Evolutionary conservation across 2,113 vertebrate species (phyloP).

Genomic region (Catharus bicknelli): DNA sequence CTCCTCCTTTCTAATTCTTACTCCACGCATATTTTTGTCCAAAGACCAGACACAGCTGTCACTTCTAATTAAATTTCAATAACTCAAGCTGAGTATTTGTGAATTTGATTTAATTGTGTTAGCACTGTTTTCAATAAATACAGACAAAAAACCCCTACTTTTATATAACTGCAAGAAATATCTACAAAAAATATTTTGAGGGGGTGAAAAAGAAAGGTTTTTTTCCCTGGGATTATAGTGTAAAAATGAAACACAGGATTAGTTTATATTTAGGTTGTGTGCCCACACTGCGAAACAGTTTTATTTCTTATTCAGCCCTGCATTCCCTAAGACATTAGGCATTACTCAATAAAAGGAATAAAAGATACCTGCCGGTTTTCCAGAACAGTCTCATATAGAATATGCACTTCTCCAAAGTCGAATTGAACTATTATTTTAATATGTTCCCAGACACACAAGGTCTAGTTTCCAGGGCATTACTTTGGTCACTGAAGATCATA

Average conservation of each 20-base stretch:
- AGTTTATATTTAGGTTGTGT: not conserved
- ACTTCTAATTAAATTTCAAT: slow-evolving; percentile 42
- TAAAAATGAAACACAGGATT: not conserved
- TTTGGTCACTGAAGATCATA: not conserved
- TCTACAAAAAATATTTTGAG: not conserved
- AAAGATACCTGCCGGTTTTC: not conserved
- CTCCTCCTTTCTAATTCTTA: not conserved
- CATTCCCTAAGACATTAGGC: not conserved
- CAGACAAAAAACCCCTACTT: not conserved
- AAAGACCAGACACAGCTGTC: slow-evolving; percentile 4
- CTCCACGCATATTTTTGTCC: not conserved
- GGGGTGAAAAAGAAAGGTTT: rapidly evolving
- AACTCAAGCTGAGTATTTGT: slow-evolving; percentile 2
- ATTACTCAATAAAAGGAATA: not conserved
- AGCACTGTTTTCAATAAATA: not conserved
- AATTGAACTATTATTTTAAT: not conserved
- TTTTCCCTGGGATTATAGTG: not conserved
- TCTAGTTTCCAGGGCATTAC: not conserved
- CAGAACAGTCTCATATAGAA: not conserved
- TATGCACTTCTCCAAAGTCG: not conserved
- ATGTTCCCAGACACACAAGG: not conserved
- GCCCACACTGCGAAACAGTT: not conserved
- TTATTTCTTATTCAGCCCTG: not conserved
- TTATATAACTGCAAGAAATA: not conserved
- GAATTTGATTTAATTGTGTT: slow-evolving; percentile 18